Base-by-base conservation (phyloP, 1,140 invertebrate genomes). In the Agrilus planipennis region DNA sequence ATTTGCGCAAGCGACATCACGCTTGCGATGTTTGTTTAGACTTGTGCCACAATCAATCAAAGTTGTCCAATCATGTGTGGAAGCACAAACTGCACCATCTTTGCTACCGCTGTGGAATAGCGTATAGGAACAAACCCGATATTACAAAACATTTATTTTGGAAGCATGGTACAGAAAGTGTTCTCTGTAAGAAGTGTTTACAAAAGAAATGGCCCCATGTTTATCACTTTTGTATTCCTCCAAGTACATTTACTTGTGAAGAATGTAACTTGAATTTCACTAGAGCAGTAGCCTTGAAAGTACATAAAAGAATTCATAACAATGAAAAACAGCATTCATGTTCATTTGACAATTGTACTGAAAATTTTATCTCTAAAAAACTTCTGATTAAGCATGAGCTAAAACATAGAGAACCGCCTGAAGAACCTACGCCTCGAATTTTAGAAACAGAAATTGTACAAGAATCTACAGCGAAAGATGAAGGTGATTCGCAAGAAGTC, bases 141-240 rank as follows among this genome's bases (percentile, higher is more conserved):
- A 88, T 89, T 34, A 85, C 79, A 22, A 85, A 84, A 53, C 85
- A 90, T 68, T 62, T 89, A 25, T 88, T 87, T 57, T 90, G 85
- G 86, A 89, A 90, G 58, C 85, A 90, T 59, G 84, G 84, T 10
- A 89, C 84, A 3, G 84, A 89, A 56, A 87, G 84, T 65, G 77
- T 84, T 2, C 61, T 79, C 3, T 90, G 86, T 58, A 86, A 86
- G 60, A 77, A 74, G 53, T 90, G 86, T 62, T 57, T 87, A 3
- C 81, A 88, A 47, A 89, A 89, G 54, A 87, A 87, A 49, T 89
- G 86, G 86, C 83, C 82, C 0, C 84, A 89, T 61, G 79, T 88
- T 7, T 90, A 89, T 65, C 86, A 90, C 55, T 89, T 89, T 55
- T 90, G 86, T 56, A 74, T 81, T 42, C 85, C 85, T 14, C 81